These are phyloP conservation scores for Cheirogaleus major DNA, from an alignment of 2,797 vertebrate species.

Conservation along the genomic window DNA sequence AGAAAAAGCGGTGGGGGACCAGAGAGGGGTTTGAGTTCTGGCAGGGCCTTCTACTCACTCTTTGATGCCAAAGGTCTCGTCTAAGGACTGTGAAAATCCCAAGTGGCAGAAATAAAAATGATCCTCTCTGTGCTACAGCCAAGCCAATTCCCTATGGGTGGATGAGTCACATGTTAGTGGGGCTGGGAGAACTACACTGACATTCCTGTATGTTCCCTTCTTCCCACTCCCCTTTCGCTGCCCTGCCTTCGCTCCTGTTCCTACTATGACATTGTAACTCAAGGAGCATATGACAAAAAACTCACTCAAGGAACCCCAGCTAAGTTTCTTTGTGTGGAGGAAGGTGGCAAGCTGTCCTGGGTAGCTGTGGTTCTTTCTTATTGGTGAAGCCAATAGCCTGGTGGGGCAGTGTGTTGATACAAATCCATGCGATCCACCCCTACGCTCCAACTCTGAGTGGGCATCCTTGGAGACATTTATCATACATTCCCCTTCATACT, in stretches of 20 bases:
- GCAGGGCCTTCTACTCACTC: neutral
- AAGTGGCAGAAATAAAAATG: slow-evolving; percentile 41
- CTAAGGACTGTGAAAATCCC: slow-evolving; percentile 1
- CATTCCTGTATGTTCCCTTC: slow-evolving; percentile 10
- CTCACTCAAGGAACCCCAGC: neutral
- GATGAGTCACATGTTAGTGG: neutral
- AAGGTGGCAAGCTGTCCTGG: neutral
- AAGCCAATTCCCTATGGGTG: neutral
- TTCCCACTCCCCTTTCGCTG: neutral
- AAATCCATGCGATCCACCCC: neutral
- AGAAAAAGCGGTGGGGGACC: accelerated
- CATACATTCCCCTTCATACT: too few relatives aligned
- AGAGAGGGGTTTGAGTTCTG: neutral
- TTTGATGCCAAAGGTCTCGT: neutral
- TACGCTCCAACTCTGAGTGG: neutral
- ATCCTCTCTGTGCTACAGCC: neutral
- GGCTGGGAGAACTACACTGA: neutral
- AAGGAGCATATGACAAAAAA: neutral
- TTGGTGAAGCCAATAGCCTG: neutral
- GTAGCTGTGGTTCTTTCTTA: neutral
- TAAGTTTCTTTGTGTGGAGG: neutral
- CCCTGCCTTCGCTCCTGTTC: neutral
- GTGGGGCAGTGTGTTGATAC: neutral
- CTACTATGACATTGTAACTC: neutral
- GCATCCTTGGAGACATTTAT: neutral